These are phyloP conservation scores for Aplochiton taeniatus DNA, from an alignment of 2,797 vertebrate genomes.

Conservation along the genomic window DNA sequence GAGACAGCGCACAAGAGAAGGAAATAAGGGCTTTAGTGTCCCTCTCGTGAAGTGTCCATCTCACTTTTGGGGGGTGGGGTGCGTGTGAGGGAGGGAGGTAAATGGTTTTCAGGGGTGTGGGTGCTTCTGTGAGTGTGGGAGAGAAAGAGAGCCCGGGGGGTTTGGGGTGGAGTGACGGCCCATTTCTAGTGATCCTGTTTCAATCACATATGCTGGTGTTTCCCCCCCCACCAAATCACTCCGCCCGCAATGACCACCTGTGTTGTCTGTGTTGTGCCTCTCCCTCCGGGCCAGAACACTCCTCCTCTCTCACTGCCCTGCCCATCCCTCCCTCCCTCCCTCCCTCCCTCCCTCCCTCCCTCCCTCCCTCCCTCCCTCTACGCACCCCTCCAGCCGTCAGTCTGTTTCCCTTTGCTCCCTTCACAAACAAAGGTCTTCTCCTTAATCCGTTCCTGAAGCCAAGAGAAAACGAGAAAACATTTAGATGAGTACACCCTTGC, in stretches of 20 bases:
- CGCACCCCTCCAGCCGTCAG: conserved; percentile 10
- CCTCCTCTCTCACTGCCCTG: conserved; percentile 32
- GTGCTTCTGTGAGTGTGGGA: conserved; percentile 14
- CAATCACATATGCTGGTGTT: conserved; percentile 60
- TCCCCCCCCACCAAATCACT: conserved; percentile 39
- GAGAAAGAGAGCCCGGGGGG: conserved; percentile 21
- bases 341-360: conserved; percentile 7
- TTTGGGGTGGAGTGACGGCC: conserved; percentile 43
- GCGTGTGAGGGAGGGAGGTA: conserved; percentile 4
- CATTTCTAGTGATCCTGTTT: conserved; percentile 67
- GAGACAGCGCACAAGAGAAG: not conserved
- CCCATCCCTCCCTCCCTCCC: conserved; percentile 13
- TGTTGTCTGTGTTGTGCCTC: conserved; percentile 15
- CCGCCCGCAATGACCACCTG: conserved; percentile 59
- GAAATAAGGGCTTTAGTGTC: conserved; percentile 18
- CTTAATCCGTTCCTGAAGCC: too few relatives aligned
- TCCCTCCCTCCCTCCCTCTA: not conserved
- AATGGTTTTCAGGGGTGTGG: conserved; percentile 3
- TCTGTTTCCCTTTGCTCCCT: conserved; percentile 17
- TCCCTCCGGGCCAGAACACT: too few relatives aligned
- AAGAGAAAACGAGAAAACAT: too few relatives aligned
- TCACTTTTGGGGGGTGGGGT: conserved; percentile 20
- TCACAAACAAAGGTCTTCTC: not conserved
- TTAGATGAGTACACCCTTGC: too few relatives aligned
- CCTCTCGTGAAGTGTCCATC: conserved; percentile 26